Base-by-base conservation (phyloP, 2,797 vertebrate species). In the Cottoperca gobio region DNA sequence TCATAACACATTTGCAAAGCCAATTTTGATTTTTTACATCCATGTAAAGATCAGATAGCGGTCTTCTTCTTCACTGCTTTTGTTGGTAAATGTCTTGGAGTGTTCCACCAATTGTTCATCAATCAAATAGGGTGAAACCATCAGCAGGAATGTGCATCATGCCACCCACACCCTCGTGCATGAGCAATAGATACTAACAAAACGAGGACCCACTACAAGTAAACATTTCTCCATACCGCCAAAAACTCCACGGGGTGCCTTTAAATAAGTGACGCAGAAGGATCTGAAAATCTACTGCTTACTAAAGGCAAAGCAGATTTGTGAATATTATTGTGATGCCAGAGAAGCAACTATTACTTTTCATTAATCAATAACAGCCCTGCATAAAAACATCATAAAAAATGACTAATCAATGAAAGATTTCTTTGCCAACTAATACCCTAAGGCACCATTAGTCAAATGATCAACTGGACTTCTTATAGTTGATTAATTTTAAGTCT, bases 371-470 rank as follows among this genome's bases (percentile, higher is more conserved):
- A 48, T 68, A 70, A 63, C 26, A 78, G 67, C 57, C 58, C 26
- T 49, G 54, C 42, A 72, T 81, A 50, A 70, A 76, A 73, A 67
- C 43, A 73, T 52, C 0, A 28, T 54, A 43, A 69, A 73, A 60
- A 55, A 72, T 52, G 16, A 54, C 39, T 4, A 70, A 76, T 71
- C 54, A 55, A 73, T 81, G 12, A 68, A 69, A 57, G 33, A 45
- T 63, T 57, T 63, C 26, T 59, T 75, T 67, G 70, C 73, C 31
- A 79, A 55, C 59, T 53, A 54, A 46, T 26, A 69, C 55, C 62
- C 63, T 70, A 67, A 78, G 80, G 66, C 73, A 62, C 54, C 59
- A 73, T 87, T 76, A 69, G 66, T 72, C 62, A 57, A 68, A 71
- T 39, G 26, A 70, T 76, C 58, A 67, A 59, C 24, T 77, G 52